phyloP scores from a whole-genome alignment of 2,888 invertebrate genomes.

The Patella ulyssiponensis region DNA sequence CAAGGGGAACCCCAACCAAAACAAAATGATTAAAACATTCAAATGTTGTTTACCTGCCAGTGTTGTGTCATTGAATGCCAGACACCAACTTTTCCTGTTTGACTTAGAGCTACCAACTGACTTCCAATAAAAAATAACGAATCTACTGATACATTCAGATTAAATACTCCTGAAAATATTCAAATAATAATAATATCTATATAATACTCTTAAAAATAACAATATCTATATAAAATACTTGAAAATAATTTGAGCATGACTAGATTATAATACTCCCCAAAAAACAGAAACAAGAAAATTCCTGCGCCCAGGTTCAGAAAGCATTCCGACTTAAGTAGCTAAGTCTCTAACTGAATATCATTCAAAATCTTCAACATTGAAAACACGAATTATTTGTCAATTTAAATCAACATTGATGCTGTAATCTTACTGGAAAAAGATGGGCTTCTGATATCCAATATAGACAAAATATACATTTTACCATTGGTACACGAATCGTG shows the following conservation, averaged over 20 bases:
- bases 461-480: no score
- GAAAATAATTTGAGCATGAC: conserved; percentile 17
- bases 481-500: no score
- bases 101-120: conserved; percentile 95
- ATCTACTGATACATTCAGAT: conserved; percentile 89
- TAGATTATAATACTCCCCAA: background rate
- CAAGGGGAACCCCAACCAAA: background rate
- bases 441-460: no score
- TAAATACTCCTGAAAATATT: conserved; percentile 82
- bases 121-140: conserved; percentile 97
- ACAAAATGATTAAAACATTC: background rate
- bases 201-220: background rate
- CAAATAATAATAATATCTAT: background rate
- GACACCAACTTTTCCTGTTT: conserved; percentile 95
- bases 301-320: no score
- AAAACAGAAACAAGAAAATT: no score
- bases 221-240: background rate
- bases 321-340: no score
- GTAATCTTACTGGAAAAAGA: no score
- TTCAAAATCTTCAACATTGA: no score
- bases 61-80: conserved; percentile 99
- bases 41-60: conserved; percentile 81
- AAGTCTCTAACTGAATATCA: no score
- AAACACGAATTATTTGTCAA: no score
- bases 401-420: no score